Evolutionary conservation across 1,140 invertebrate species (phyloP).

Genomic region (Lamellibrachia luymesi): DNA sequence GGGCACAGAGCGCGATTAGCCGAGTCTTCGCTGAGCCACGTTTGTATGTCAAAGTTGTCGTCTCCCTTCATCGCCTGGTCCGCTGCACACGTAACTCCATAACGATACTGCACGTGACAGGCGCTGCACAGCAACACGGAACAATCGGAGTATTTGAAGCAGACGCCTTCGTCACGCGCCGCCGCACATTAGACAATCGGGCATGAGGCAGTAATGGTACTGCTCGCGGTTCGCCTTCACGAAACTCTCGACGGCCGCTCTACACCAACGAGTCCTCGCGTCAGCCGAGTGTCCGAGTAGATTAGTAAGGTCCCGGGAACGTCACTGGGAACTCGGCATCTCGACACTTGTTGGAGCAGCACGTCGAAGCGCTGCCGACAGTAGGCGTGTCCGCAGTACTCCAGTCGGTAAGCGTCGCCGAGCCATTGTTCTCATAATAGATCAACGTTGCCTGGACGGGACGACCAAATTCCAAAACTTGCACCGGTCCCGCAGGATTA

Average conservation of each 20-base stretch:
- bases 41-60: not conserved
- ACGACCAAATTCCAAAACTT: too few relatives aligned
- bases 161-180: not conserved
- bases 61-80: not conserved
- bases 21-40: slow-evolving; percentile 12
- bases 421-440: too few relatives aligned
- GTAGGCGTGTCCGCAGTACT: slow-evolving; percentile 25
- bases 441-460: too few relatives aligned
- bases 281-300: slow-evolving; percentile 5
- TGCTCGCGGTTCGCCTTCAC: not conserved
- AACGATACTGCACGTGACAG: slow-evolving; percentile 1
- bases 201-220: slow-evolving; percentile 16
- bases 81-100: not conserved
- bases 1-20: slow-evolving; percentile 66
- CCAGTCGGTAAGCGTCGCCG: slow-evolving; percentile 9
- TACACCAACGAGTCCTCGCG: too few relatives aligned
- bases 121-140: not conserved
- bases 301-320: not conserved
- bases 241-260: too few relatives aligned
- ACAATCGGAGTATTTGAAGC: slow-evolving; percentile 13
- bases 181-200: slow-evolving; percentile 18
- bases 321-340: slow-evolving; percentile 17
- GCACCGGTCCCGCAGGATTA: too few relatives aligned
- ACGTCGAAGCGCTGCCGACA: slow-evolving; percentile 10
- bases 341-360: slow-evolving; percentile 3